Conservation (phyloP, 2,888 invertebrate genomes). For the Orthosia cruda region DNA sequence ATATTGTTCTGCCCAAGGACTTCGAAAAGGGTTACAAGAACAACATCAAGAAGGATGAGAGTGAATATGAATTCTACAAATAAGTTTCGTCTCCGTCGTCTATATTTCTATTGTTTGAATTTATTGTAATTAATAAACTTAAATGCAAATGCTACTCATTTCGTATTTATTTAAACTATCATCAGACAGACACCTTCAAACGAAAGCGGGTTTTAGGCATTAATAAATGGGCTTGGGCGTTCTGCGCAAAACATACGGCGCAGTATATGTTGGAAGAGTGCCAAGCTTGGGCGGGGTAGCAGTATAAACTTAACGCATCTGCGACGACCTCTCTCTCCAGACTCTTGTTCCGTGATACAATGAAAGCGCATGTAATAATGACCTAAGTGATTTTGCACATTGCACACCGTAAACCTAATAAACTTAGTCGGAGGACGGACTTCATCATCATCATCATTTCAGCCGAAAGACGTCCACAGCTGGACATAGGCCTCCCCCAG, state of each 20-base stretch:
- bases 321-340: not conserved
- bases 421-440: not conserved
- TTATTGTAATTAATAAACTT: conserved; percentile 66
- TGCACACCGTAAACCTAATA: not conserved
- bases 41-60: conserved; percentile 99
- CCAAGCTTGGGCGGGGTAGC: not conserved
- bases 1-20: conserved; percentile 99
- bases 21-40: conserved; percentile 99
- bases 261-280: not conserved
- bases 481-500: too few species aligned
- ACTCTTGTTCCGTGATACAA: not conserved
- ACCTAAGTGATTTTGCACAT: not conserved
- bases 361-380: not conserved
- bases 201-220: not conserved
- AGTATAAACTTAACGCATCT: not conserved
- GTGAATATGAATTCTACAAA: conserved; percentile 99
- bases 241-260: not conserved
- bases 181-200: not conserved
- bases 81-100: conserved; percentile 89
- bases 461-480: too few species aligned
- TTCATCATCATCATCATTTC: too few species aligned
- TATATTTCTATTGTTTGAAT: conserved; percentile 62
- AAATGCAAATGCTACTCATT: conserved; percentile 32
- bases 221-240: not conserved
- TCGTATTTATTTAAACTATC: not conserved